Evolutionary conservation across 2,113 vertebrate genomes (phyloP), one percentile per base, ranked within the genome.

Genomic region (Procavia capensis): DNA sequence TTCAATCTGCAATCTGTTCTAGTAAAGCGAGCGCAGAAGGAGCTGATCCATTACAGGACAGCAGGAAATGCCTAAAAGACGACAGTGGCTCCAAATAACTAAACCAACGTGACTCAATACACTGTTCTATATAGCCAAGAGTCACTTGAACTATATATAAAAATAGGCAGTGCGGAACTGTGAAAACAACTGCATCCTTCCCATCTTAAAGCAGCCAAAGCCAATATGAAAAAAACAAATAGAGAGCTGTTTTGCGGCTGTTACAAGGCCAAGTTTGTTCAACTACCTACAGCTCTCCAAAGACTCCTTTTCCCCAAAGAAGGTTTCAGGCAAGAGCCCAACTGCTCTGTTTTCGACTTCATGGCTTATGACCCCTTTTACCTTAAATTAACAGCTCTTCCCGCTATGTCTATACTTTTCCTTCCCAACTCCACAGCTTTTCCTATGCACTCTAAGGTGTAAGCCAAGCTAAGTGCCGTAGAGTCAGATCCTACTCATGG

Each of bases 261-360:
- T 85, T 57, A 82, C 70, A 92, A 95, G 57, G 41, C 36, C 34
- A 78, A 94, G 41, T 80, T 90, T 91, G 90, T 39, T 72, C 47
- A 87, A 89, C 47, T 79, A 78, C 84, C 92, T 50, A 74, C 6
- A 86, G 54, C 8, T 57, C 63, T 86, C 75, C 57, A 50, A 27
- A 8, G 25, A 25, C 6, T 70, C 93, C 68, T 72, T 88, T 85
- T 70, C 39, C 6, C 20, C 19, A 85, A 85, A 88, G 91, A 29
- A 90, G 50, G 47, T 68, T 94, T 85, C 63, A 74, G 76, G 66
- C 22, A 93, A 94, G 54, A 88, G 47, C 19, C 24, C 66, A 95
- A 86, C 47, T 75, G 9, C 22, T 90, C 45, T 90, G 54, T 82
- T 47, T 76, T 87, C 61, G 59, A 70, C 17, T 81, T 81, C 39